A percentile compares a stretch with the other conserved stretches of the same genome.
These are phyloP conservation scores for Balanococcus diminutus DNA, from an alignment of 2,888 invertebrate genomes.

Conservation along the genomic window DNA sequence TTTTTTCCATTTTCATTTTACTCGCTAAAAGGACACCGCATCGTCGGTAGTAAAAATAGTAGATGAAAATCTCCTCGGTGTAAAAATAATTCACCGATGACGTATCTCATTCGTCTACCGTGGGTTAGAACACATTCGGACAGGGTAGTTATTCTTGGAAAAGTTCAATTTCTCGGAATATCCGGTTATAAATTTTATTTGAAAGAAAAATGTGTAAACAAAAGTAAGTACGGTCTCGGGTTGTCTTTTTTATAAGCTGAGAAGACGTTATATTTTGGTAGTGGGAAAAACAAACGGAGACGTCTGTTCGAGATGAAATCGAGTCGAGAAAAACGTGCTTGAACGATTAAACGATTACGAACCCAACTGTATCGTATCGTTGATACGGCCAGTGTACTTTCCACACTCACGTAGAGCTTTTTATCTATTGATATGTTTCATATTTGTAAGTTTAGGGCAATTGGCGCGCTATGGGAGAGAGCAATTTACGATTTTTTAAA, in stretches of 20 bases:
- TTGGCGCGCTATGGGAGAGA: not conserved
- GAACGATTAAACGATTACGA: conserved; percentile 13
- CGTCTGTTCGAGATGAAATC: conserved; percentile 1
- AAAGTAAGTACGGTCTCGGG: not conserved
- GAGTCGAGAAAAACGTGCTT: conserved; percentile 15
- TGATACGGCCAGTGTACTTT: not conserved
- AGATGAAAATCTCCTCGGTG: too few relatives aligned
- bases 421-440: conserved; percentile 19
- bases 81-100: not conserved
- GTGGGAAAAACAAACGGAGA: not conserved
- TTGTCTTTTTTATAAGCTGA: not conserved
- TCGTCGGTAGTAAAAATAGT: too few relatives aligned
- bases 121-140: not conserved
- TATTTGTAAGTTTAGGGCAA: not conserved
- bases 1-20: too few relatives aligned
- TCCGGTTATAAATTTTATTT: conserved; percentile 10
- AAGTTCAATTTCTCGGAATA: not conserved
- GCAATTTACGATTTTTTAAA: conserved; percentile 19
- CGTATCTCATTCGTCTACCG: not conserved
- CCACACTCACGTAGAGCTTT: conserved; percentile 2
- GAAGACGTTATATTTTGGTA: not conserved
- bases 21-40: too few relatives aligned
- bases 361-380: too few relatives aligned
- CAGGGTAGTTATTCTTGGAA: not conserved
- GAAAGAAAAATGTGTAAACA: conserved; percentile 9